Conservation (phyloP, 2,797 vertebrate species). For the Pteronotus mesoamericanus region DNA sequence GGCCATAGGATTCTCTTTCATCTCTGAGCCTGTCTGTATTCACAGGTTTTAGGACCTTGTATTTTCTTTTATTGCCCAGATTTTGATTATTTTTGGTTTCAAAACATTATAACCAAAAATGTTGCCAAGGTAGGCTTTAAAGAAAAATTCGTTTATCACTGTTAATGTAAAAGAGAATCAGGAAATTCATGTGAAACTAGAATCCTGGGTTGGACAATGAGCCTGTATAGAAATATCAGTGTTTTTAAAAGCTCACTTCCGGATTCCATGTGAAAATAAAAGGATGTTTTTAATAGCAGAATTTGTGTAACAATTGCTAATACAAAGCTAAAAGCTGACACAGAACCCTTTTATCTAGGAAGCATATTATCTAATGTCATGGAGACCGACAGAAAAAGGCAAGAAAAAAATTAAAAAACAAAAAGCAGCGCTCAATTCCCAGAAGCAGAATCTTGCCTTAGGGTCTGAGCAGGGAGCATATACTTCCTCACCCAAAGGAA, state of each 20-base stretch:
- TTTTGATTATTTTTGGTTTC: constrained; percentile 52
- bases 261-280: constrained; percentile 21
- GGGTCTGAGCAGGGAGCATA: background rate
- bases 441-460: background rate
- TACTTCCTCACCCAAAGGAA: background rate
- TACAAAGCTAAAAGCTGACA: constrained; percentile 30
- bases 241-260: constrained; percentile 38
- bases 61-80: constrained; percentile 18
- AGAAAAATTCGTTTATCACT: background rate
- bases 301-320: constrained; percentile 21
- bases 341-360: background rate
- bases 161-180: constrained; percentile 27
- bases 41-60: constrained; percentile 25
- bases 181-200: background rate
- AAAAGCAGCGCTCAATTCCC: background rate
- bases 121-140: background rate
- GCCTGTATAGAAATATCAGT: background rate
- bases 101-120: constrained; percentile 16
- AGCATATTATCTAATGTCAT: background rate
- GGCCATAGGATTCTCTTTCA: constrained; percentile 14
- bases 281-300: constrained; percentile 17
- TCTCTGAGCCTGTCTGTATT: constrained; percentile 15
- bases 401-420: background rate
- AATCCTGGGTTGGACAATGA: background rate
- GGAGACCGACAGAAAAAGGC: constrained; percentile 6